Conservation (phyloP, 2,113 vertebrate genomes). For the Cepphus grylle region DNA sequence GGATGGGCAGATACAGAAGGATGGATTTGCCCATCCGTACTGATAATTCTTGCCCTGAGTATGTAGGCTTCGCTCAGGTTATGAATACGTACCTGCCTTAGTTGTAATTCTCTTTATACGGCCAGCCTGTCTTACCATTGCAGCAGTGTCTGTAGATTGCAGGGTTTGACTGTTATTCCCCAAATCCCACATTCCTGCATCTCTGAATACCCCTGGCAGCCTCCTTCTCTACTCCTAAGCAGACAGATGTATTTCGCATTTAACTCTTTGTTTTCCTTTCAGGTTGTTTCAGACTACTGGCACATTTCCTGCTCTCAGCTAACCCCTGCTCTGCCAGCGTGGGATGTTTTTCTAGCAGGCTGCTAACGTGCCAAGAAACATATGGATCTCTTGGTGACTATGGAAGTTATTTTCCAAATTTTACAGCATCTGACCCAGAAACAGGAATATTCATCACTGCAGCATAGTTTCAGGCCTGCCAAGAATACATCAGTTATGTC, state of each 20-base stretch:
- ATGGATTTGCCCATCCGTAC: background rate
- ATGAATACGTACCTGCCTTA: background rate
- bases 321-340: slow-evolving; percentile 34
- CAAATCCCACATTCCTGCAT: background rate
- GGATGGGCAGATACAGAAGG: background rate
- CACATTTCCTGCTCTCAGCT: slow-evolving; percentile 3
- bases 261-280: slow-evolving; percentile 25
- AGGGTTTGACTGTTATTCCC: background rate
- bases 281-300: slow-evolving; percentile 12
- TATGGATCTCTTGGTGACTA: slow-evolving; percentile 25
- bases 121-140: background rate
- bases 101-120: background rate
- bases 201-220: background rate
- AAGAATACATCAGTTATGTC: slow-evolving; percentile 49
- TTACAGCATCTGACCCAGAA: slow-evolving; percentile 58
- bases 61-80: background rate
- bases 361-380: slow-evolving; percentile 36
- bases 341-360: slow-evolving; percentile 43
- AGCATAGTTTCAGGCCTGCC: slow-evolving; percentile 57
- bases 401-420: slow-evolving; percentile 44
- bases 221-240: background rate
- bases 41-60: background rate
- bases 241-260: background rate
- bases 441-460: slow-evolving; percentile 47
- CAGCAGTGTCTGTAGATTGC: background rate